These are phyloP conservation scores for Drosophila ercepeae DNA, from an alignment of 1,140 invertebrate genomes.

Conservation along the genomic window DNA sequence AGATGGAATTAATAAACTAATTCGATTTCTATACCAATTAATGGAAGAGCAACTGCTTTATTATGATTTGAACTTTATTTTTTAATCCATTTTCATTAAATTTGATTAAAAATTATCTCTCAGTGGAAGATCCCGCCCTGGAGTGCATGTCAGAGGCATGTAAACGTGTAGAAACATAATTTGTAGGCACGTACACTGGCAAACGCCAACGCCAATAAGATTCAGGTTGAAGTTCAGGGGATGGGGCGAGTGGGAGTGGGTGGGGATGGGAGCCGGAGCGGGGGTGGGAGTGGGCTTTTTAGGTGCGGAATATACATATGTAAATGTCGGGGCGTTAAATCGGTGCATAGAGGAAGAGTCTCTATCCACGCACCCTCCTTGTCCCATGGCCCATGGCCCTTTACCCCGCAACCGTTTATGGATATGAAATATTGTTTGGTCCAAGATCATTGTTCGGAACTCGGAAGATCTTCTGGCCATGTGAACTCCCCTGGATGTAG, in stretches of 20 bases:
- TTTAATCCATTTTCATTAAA: no score
- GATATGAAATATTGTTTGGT: slow-evolving; percentile 71
- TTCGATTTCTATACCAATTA: no score
- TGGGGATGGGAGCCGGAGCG: background rate
- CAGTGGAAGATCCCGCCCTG: slow-evolving; percentile 43
- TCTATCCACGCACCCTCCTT: slow-evolving; percentile 1
- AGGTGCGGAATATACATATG: slow-evolving; percentile 59
- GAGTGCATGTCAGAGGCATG: slow-evolving; percentile 80
- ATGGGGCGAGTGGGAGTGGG: slow-evolving; percentile 10
- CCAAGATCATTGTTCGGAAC: slow-evolving; percentile 71
- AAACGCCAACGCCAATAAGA: slow-evolving; percentile 77
- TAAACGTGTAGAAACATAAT: slow-evolving; percentile 82
- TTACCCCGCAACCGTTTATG: slow-evolving; percentile 64
- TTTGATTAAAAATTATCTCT: slow-evolving; percentile 8
- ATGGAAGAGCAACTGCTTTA: no score
- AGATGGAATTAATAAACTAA: background rate
- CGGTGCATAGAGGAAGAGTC: slow-evolving; percentile 65
- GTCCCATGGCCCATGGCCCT: slow-evolving; percentile 6
- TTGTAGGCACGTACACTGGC: slow-evolving; percentile 73
- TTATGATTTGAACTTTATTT: no score
- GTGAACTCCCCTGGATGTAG: slow-evolving; percentile 55
- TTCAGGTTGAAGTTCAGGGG: slow-evolving; percentile 39
- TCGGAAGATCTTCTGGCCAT: slow-evolving; percentile 47
- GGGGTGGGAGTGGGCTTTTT: background rate
- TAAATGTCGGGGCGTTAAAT: slow-evolving; percentile 82